phyloP scores from a whole-genome alignment of 2,797 vertebrate species.

The Etheostoma perlongum region DNA sequence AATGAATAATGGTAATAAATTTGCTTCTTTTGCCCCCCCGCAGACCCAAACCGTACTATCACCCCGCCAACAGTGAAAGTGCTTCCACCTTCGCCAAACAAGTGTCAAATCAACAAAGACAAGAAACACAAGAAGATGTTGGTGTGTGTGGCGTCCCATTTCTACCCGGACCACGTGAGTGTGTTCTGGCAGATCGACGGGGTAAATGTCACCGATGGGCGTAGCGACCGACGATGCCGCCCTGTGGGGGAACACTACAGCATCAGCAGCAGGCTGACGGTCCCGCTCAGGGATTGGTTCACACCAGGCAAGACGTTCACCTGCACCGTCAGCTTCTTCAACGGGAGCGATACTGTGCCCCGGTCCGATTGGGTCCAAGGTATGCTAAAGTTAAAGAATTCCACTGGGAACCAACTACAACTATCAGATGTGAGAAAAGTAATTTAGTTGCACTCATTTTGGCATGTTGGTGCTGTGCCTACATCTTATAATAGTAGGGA shows the following conservation, averaged over 20 bases:
- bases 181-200: slow-evolving; percentile 62
- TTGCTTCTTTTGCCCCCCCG: neutral
- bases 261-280: slow-evolving; percentile 74
- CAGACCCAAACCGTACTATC: fast-evolving
- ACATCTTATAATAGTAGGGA: no score
- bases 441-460: no score
- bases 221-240: slow-evolving; percentile 63
- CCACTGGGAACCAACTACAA: no score
- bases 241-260: neutral
- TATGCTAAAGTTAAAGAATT: no score
- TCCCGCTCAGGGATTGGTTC: slow-evolving; percentile 36
- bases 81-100: fast-evolving
- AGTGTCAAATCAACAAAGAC: slow-evolving; percentile 39
- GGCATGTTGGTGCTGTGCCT: no score
- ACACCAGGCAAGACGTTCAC: slow-evolving; percentile 9
- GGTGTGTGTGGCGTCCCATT: slow-evolving; percentile 70
- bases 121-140: slow-evolving; percentile 60
- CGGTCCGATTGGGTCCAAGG: fast-evolving
- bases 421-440: no score
- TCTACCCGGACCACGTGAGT: slow-evolving; percentile 80
- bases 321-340: slow-evolving; percentile 50
- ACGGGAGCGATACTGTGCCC: fast-evolving
- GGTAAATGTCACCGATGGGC: fast-evolving
- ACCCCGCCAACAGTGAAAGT: slow-evolving; percentile 26
- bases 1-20: no score